Base-by-base conservation (phyloP, 2,888 invertebrate genomes). In the Hydriomena furcata region DNA sequence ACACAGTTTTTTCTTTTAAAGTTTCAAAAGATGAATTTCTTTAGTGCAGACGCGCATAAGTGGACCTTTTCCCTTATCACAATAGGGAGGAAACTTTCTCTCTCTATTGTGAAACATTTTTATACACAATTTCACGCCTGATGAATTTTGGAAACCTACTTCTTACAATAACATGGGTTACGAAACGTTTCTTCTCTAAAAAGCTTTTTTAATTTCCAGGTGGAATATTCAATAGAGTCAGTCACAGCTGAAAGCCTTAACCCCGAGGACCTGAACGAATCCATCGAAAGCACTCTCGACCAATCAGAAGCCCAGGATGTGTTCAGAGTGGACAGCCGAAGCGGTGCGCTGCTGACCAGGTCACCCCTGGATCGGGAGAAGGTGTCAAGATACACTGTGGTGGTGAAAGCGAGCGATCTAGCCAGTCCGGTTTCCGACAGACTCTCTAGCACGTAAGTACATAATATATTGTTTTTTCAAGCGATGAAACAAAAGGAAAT, bases 271-370 rank as follows among this genome's bases (percentile, higher is more conserved):
- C 58, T 56, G 0, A 87, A 84, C 53, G 89, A 87, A 21, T 82
- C 85, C 0, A 67, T 79, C 23, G 82, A 85, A 23, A 61, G 47
- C 21, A 65, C 51, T 6, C 24, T 52, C 0, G 74, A 79, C 41
- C 69, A 73, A 38, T 42, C 69, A 0, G 95, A 95, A 49, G 93
- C 94, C 52, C 92, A 93, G 36, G 93, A 94, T 5, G 95, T 95
- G 1, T 98, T 98, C 81, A 92, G 96, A 52, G 96, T 98, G 54
- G 97, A 98, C 72, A 91, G 95, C 0, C 92, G 94, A 52, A 95
- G 95, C 6, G 98, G 98, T 0, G 96, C 97, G 0, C 93, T 99
- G 25, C 94, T 96, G 0, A 98, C 98, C 0, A 92, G 96, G 54
- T 91, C 94, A 6, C 87, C 93, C 0, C 79, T 99, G 12, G 98